phyloP scores from a whole-genome alignment of 2,888 invertebrate genomes.

The Parasteatoda lunata region DNA sequence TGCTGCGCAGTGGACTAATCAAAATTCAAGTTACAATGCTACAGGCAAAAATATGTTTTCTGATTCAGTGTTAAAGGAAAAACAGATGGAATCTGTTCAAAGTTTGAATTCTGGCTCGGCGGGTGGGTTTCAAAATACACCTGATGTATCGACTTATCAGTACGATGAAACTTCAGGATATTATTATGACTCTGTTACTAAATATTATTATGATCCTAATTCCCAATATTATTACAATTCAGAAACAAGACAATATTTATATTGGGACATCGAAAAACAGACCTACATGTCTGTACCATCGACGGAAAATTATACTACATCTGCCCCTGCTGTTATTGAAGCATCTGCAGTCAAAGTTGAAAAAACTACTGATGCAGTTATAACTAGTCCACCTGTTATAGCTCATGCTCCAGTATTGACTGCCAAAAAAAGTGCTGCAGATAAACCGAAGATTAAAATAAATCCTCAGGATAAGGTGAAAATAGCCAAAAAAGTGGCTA shows the following conservation, averaged over 20 bases:
- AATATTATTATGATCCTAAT: slow-evolving; percentile 95
- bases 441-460: slow-evolving; percentile 51
- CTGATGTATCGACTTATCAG: slow-evolving; percentile 92
- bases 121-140: slow-evolving; percentile 75
- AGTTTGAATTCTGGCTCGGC: slow-evolving; percentile 23
- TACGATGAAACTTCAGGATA: slow-evolving; percentile 97
- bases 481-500: slow-evolving; percentile 97
- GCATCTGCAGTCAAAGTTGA: slow-evolving; percentile 42
- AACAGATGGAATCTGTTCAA: slow-evolving; percentile 45
- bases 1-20: slow-evolving; percentile 76
- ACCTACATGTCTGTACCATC: slow-evolving; percentile 75
- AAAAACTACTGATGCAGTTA: slow-evolving; percentile 35
- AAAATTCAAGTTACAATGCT: slow-evolving; percentile 63
- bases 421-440: slow-evolving; percentile 36
- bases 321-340: slow-evolving; percentile 30
- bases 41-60: slow-evolving; percentile 40
- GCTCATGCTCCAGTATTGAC: slow-evolving; percentile 71
- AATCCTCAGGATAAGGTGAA: slow-evolving; percentile 93
- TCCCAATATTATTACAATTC: slow-evolving; percentile 98
- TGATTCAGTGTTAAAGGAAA: slow-evolving; percentile 37
- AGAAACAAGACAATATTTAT: slow-evolving; percentile 91
- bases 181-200: slow-evolving; percentile 94
- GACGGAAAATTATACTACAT: slow-evolving; percentile 2
- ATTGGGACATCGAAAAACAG: slow-evolving; percentile 85
- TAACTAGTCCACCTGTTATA: slow-evolving; percentile 59